Percentiles rank a stretch among this genome's conserved stretches.
Evolutionary conservation across 2,888 invertebrate species (phyloP).

Genomic region (Scotopteryx bipunctaria): DNA sequence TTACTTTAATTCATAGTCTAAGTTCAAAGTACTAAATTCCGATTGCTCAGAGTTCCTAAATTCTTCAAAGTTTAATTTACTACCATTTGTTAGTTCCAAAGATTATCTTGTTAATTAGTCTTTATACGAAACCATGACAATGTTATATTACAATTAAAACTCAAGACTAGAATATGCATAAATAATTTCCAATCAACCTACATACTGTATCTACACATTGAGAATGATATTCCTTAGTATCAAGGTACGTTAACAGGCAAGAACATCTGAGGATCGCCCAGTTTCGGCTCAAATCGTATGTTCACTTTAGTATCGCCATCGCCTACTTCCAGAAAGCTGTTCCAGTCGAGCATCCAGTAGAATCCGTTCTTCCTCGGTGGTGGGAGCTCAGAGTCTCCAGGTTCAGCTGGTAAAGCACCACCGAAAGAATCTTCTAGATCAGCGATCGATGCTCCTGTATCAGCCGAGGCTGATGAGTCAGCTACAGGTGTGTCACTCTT

Average conservation of each 20-base stretch:
- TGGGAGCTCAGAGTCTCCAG: conserved; percentile 85
- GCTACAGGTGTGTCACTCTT: conserved; percentile 42
- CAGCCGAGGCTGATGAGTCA: conserved; percentile 72
- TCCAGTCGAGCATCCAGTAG: conserved; percentile 94
- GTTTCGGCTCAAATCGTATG: conserved; percentile 90
- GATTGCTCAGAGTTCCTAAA: background rate
- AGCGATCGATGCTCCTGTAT: conserved; percentile 79
- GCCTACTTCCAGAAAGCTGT: conserved; percentile 92
- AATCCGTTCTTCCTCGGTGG: conserved; percentile 89
- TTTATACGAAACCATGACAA: too few species aligned
- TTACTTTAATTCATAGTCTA: conserved; percentile 34
- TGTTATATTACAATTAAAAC: conserved; percentile 41
- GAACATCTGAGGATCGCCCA: conserved; percentile 91
- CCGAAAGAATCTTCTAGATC: conserved; percentile 92
- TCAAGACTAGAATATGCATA: conserved; percentile 58
- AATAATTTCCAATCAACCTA: conserved; percentile 38
- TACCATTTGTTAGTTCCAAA: background rate
- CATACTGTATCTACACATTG: too few species aligned
- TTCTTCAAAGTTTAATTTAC: background rate
- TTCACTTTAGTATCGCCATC: conserved; percentile 89
- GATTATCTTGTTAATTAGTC: too few species aligned
- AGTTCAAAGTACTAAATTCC: conserved; percentile 16
- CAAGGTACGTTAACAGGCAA: conserved; percentile 89
- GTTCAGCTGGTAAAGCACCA: conserved; percentile 82
- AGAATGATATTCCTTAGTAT: too few species aligned